Conservation (phyloP, 2,113 vertebrate genomes). For the Elephantulus edwardii region DNA sequence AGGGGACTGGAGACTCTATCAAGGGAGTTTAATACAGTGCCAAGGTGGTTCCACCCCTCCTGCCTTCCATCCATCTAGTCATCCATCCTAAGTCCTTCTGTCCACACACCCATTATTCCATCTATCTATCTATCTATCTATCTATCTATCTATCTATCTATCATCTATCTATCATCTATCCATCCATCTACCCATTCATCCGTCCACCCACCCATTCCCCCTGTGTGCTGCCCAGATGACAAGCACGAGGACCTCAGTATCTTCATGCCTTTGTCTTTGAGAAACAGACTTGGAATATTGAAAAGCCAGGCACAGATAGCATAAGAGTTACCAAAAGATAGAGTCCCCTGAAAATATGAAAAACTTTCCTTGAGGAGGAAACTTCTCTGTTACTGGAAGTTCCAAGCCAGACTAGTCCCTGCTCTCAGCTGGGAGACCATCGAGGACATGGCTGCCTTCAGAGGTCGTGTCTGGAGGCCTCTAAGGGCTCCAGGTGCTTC, state of each 20-base stretch:
- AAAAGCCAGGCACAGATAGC: neutral
- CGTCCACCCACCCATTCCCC: neutral
- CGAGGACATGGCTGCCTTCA: neutral
- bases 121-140: neutral
- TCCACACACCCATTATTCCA: accelerated
- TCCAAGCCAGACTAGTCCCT: neutral
- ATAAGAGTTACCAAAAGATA: slow-evolving; percentile 12
- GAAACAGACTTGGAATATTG: neutral
- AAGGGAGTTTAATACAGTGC: neutral
- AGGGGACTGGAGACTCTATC: neutral
- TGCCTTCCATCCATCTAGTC: neutral
- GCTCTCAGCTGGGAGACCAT: neutral
- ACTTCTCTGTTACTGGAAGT: neutral
- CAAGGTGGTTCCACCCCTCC: neutral
- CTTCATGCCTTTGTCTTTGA: neutral
- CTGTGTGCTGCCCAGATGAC: neutral
- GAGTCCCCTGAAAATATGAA: neutral
- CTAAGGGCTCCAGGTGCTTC: neutral
- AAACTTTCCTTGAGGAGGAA: neutral
- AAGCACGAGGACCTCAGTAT: neutral
- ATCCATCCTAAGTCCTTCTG: neutral
- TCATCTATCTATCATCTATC: too few relatives aligned
- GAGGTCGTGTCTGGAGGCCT: neutral
- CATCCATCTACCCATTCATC: neutral
- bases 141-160: neutral